These are phyloP conservation scores for Chrysina gloriosa DNA, from an alignment of 2,888 invertebrate species.

Conservation along the genomic window DNA sequence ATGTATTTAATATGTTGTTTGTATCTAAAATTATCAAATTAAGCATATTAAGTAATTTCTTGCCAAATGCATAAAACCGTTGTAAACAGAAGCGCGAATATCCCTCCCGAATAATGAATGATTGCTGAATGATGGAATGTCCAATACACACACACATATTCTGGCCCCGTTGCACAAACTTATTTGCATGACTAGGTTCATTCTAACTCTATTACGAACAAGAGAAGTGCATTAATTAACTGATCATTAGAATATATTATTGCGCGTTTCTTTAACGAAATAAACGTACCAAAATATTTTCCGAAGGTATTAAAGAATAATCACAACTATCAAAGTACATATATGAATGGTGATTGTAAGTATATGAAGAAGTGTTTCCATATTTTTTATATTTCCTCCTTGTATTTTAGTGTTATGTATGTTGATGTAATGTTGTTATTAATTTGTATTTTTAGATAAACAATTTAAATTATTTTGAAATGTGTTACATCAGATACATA, in stretches of 20 bases:
- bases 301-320: slow-evolving; percentile 3
- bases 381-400: slow-evolving; percentile 31
- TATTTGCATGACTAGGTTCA: slow-evolving; percentile 62
- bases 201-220: slow-evolving; percentile 39
- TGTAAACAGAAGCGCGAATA: not conserved
- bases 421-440: not conserved
- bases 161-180: slow-evolving; percentile 63
- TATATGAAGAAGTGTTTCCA: slow-evolving; percentile 38
- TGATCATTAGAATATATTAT: too few relatives aligned
- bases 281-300: not conserved
- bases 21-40: too few relatives aligned
- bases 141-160: slow-evolving; percentile 60
- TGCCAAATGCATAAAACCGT: slow-evolving; percentile 12
- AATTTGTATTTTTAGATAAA: not conserved
- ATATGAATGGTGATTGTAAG: slow-evolving; percentile 20
- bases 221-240: slow-evolving; percentile 12
- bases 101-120: slow-evolving; percentile 41
- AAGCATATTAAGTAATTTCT: not conserved
- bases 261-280: not conserved
- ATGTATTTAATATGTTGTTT: too few relatives aligned
- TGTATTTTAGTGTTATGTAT: slow-evolving; percentile 8
- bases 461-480: not conserved
- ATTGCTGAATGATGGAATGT: slow-evolving; percentile 60
- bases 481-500: slow-evolving; percentile 9
- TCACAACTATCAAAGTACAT: slow-evolving; percentile 3